Base-by-base conservation (phyloP, 2,888 invertebrate species). In the Acanthopleura granulata region DNA sequence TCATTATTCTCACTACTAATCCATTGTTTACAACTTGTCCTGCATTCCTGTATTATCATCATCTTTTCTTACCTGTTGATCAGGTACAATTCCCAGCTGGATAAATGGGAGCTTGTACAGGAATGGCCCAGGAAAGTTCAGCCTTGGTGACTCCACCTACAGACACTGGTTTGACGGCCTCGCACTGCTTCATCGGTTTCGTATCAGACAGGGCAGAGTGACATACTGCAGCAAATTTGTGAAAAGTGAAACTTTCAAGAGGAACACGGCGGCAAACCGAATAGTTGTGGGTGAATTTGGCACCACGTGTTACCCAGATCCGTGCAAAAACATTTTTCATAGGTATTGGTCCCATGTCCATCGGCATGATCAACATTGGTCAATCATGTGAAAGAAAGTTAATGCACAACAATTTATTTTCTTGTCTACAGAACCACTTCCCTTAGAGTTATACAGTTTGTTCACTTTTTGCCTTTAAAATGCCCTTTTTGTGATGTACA, bases 141-240 rank as follows among this genome's bases (percentile, higher is more conserved):
- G 95, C 88, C 94, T 95, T 62, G 96, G 96, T 49, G 87, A 87
- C 30, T 88, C 87, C 76, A 83, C 85, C 6, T 84, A 90, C 88
- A 92, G 94, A 74, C 97, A 97, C 89, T 91, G 97, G 66, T 97
- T 97, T 87, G 97, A 97, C 90, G 95, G 96, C 84, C 94, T 96
- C 0, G 96, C 96, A 0, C 91, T 92, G n/a, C 77, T 92, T 49
- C 90, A 90, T 78, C 90, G 90, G 75, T 92, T 91, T 80, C 85
- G 86, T 61, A 89, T 92, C 73, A 77, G 83, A n/a, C 82, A 89
- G 73, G 90, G 90, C 25, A 82, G 86, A 75, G 89, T 90, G 74
- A 85, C 81, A 76, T 83, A 78, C 69, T 75, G 76, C 49, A 79
- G 77, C 69, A 73, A 75, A 74, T 95, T 95, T 85, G 91, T 96